phyloP scores from a whole-genome alignment of 2,113 vertebrate genomes.

The Heterotis niloticus region DNA sequence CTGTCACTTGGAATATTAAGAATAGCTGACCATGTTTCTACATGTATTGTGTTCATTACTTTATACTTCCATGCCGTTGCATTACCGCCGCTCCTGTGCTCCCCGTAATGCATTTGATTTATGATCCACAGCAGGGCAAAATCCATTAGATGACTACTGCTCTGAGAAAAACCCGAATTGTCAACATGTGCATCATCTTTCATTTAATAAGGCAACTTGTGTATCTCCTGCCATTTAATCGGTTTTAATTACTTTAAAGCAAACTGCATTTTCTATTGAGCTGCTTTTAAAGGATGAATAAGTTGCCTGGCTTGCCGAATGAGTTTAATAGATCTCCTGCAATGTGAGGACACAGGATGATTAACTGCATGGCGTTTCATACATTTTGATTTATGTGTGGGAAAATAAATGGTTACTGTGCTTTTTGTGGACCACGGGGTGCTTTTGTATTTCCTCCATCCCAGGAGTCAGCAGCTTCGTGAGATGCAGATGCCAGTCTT shows the following conservation, averaged over 20 bases:
- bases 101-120: conserved; percentile 34
- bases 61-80: conserved; percentile 39
- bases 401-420: not conserved
- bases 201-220: conserved; percentile 14
- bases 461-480: too few species aligned
- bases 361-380: too few species aligned
- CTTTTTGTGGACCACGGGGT: conserved; percentile 2
- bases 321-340: not conserved
- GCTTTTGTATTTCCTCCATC: not conserved
- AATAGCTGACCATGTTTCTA: conserved; percentile 37
- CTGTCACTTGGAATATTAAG: conserved; percentile 50
- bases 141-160: conserved; percentile 46
- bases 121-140: conserved; percentile 43
- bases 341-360: too few species aligned
- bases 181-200: conserved; percentile 40
- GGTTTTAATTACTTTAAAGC: conserved; percentile 37
- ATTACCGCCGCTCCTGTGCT: conserved; percentile 30
- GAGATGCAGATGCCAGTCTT: too few species aligned
- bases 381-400: too few species aligned
- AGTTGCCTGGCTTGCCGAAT: conserved; percentile 36
- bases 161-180: conserved; percentile 40
- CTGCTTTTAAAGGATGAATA: conserved; percentile 30
- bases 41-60: conserved; percentile 52
- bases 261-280: conserved; percentile 22
- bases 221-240: conserved; percentile 38